A percentile compares a stretch with the other conserved stretches of the same genome.
These are phyloP conservation scores for Danaus plexippus DNA, from an alignment of 1,140 invertebrate species.

Conservation along the genomic window DNA sequence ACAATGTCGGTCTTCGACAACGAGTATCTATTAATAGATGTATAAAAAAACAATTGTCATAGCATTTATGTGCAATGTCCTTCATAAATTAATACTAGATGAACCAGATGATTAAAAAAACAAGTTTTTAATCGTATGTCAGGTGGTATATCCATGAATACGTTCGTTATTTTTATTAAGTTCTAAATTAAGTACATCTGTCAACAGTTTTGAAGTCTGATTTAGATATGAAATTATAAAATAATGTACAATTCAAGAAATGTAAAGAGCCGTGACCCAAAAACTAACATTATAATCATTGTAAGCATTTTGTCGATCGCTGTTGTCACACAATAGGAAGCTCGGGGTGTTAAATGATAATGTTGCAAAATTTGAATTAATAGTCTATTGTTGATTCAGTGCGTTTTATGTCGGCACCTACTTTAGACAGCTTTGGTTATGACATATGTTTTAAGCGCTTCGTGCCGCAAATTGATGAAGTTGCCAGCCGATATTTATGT, in stretches of 20 bases:
- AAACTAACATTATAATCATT: constrained; percentile 20
- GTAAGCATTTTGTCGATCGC: constrained; percentile 31
- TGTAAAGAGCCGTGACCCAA: constrained; percentile 33
- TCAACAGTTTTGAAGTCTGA: too few relatives aligned
- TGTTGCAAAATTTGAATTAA: constrained; percentile 50
- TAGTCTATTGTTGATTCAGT: constrained; percentile 50
- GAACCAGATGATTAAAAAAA: too few relatives aligned
- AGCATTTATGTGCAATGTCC: too few relatives aligned
- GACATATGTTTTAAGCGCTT: constrained; percentile 49
- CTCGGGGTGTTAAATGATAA: constrained; percentile 33
- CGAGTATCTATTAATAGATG: too few relatives aligned
- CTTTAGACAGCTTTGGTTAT: constrained; percentile 46
- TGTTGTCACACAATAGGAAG: constrained; percentile 22
- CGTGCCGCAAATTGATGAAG: neutral
- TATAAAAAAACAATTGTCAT: too few relatives aligned
- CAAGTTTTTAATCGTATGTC: too few relatives aligned
- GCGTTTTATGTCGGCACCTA: constrained; percentile 27
- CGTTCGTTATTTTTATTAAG: too few relatives aligned
- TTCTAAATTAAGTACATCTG: too few relatives aligned
- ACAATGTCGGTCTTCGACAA: too few relatives aligned
- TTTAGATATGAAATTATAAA: too few relatives aligned
- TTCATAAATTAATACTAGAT: too few relatives aligned
- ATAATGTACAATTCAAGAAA: constrained; percentile 1
- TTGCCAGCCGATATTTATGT: neutral
- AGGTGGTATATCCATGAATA: too few relatives aligned